Conservation (phyloP, 2,888 invertebrate species). For the Hesperia comma region DNA sequence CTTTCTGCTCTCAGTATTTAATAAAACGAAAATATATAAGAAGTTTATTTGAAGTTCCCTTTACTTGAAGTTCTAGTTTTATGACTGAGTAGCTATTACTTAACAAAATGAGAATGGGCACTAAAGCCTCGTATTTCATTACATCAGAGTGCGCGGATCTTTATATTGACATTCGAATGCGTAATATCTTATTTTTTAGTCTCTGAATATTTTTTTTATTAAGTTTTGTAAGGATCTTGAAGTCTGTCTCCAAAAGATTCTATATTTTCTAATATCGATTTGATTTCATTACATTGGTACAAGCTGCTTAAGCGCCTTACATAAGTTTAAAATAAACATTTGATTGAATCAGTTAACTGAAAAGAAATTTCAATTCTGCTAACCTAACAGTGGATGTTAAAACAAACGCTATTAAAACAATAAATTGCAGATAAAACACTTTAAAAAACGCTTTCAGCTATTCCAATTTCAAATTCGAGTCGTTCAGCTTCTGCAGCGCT, state of each 20-base stretch:
- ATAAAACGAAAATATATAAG: background rate
- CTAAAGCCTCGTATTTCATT: slow-evolving; percentile 23
- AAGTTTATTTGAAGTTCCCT: slow-evolving; percentile 19
- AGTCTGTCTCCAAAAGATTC: too few species aligned
- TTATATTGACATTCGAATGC: slow-evolving; percentile 25
- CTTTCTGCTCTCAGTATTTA: too few species aligned
- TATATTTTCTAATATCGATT: too few species aligned
- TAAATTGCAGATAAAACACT: background rate
- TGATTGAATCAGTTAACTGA: too few species aligned
- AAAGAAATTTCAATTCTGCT: too few species aligned
- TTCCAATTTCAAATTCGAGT: slow-evolving; percentile 48
- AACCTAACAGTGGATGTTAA: too few species aligned
- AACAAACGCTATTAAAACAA: background rate
- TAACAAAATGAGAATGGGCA: slow-evolving; percentile 14
- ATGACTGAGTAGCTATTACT: slow-evolving; percentile 10
- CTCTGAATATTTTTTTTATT: background rate
- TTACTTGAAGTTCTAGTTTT: slow-evolving; percentile 1
- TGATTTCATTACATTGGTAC: too few species aligned
- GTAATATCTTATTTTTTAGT: slow-evolving; percentile 17
- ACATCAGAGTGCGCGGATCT: slow-evolving; percentile 14
- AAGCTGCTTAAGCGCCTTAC: too few species aligned
- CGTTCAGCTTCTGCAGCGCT: slow-evolving; percentile 38
- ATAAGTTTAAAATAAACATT: too few species aligned
- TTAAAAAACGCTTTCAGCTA: slow-evolving; percentile 18
- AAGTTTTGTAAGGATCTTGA: too few species aligned